Evolutionary conservation across 2,888 invertebrate species (phyloP).

Genomic region (Diaprepes abbreviatus): DNA sequence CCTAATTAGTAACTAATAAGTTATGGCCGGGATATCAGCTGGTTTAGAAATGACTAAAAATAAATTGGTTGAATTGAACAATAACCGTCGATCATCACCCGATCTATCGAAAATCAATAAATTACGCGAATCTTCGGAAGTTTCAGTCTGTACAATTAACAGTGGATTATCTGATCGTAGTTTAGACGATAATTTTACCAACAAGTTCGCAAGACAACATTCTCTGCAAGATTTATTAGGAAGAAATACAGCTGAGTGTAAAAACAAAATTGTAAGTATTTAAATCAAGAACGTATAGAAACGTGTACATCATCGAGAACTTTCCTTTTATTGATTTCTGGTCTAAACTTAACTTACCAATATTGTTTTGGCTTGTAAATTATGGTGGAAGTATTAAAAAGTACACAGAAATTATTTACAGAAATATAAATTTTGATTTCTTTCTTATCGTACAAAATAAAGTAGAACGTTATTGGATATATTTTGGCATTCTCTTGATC

Average conservation of each 20-base stretch:
- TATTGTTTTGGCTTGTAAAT: no score
- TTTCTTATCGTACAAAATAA: no score
- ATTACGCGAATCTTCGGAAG: conserved; percentile 9
- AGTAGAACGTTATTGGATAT: no score
- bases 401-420: no score
- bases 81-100: conserved; percentile 16
- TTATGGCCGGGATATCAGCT: conserved; percentile 24
- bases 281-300: not conserved
- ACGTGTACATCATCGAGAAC: no score
- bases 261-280: conserved; percentile 18
- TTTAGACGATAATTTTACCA: not conserved
- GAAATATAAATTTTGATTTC: no score
- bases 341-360: no score
- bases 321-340: no score
- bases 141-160: not conserved
- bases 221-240: conserved; percentile 39
- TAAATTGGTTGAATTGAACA: conserved; percentile 28
- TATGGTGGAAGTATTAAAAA: no score
- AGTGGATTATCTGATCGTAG: conserved; percentile 6
- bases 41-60: conserved; percentile 21
- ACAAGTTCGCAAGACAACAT: conserved; percentile 33
- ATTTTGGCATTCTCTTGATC: no score
- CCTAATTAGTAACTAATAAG: conserved; percentile 35
- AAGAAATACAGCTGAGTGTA: not conserved
- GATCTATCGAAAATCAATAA: conserved; percentile 21